Evolutionary conservation across 2,888 invertebrate genomes (phyloP).

Genomic region (Philereme transversata): DNA sequence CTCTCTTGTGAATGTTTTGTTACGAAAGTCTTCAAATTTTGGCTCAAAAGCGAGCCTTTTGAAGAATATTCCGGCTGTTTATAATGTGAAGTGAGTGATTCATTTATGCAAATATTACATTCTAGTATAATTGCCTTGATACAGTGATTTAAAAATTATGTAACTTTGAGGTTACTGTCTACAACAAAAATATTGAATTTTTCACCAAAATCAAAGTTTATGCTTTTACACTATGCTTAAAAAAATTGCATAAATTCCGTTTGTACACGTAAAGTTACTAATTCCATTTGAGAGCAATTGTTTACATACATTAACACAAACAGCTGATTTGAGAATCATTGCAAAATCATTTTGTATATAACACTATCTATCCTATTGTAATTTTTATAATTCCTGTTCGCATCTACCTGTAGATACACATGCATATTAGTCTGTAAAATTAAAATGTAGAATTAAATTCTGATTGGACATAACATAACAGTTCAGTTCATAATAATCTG

Average conservation of each 20-base stretch:
- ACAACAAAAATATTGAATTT: slow-evolving; percentile 8
- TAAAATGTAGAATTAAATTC: too few species aligned
- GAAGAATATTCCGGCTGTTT: slow-evolving; percentile 75
- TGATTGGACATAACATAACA: too few species aligned
- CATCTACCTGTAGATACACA: too few species aligned
- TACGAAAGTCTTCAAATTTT: slow-evolving; percentile 82
- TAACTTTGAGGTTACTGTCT: slow-evolving; percentile 69
- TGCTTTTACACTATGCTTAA: neutral
- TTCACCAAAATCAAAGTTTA: neutral
- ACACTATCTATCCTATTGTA: neutral
- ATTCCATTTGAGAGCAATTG: neutral
- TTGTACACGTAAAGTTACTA: neutral
- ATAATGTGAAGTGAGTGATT: slow-evolving; percentile 79
- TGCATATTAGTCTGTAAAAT: too few species aligned
- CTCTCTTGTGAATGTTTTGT: slow-evolving; percentile 78
- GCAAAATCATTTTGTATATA: neutral
- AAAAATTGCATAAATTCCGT: neutral
- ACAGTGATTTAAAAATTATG: slow-evolving; percentile 64
- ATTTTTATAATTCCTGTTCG: too few species aligned
- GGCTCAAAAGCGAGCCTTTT: slow-evolving; percentile 67
- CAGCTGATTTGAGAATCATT: slow-evolving; percentile 5
- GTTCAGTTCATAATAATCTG: too few species aligned
- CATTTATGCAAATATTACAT: slow-evolving; percentile 29
- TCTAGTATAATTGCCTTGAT: slow-evolving; percentile 11
- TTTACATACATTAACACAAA: slow-evolving; percentile 7